Conservation (phyloP, 1,140 invertebrate genomes). For the Arctopsyche grandis region DNA sequence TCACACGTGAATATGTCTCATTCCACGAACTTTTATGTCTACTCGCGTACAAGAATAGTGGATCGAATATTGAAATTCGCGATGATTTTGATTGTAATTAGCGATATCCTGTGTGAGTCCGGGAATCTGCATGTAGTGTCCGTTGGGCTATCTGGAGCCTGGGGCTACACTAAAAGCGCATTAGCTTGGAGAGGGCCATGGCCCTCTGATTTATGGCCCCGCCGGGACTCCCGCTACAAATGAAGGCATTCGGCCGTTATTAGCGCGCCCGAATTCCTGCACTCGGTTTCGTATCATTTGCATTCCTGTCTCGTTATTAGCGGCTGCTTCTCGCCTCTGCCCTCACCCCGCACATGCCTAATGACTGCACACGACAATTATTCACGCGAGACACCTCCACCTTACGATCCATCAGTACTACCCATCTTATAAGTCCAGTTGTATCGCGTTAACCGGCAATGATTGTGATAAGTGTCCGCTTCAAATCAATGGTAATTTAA, state of each 20-base stretch:
- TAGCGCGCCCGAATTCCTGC: conserved; percentile 46
- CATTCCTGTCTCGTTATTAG: conserved; percentile 53
- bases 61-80: too few relatives aligned
- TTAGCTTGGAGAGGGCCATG: conserved; percentile 33
- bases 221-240: neutral
- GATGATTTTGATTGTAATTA: neutral
- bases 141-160: conserved; percentile 35
- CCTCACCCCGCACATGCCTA: conserved; percentile 27
- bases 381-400: conserved; percentile 31
- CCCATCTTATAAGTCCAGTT: too few relatives aligned
- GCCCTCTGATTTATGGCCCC: conserved; percentile 48
- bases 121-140: neutral
- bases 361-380: conserved; percentile 36
- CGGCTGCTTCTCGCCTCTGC: conserved; percentile 39
- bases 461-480: too few relatives aligned
- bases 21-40: too few relatives aligned
- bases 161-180: conserved; percentile 50
- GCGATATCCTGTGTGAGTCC: neutral
- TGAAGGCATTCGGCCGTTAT: conserved; percentile 52
- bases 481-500: too few relatives aligned
- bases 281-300: conserved; percentile 52
- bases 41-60: too few relatives aligned
- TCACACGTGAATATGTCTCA: too few relatives aligned
- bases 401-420: conserved; percentile 5
- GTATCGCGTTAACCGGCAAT: too few relatives aligned